These are phyloP conservation scores for Drosophila nr. medialis DNA, from an alignment of 2,888 invertebrate genomes.

Conservation along the genomic window DNA sequence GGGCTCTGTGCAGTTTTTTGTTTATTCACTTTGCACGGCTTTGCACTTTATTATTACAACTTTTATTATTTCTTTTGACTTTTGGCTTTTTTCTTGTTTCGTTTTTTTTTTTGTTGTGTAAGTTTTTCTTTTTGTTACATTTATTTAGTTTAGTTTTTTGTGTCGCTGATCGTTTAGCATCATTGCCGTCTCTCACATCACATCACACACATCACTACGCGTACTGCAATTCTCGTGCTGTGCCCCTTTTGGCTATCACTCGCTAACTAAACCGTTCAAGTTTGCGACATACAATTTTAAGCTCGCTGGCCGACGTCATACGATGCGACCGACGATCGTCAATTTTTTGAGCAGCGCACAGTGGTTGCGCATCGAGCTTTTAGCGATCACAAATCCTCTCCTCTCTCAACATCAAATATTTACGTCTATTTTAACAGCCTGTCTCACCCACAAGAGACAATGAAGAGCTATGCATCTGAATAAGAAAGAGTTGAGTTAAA, in stretches of 20 bases:
- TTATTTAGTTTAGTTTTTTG: constrained; percentile 35
- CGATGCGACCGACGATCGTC: constrained; percentile 40
- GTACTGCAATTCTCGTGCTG: constrained; percentile 42
- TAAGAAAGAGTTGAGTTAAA: neutral
- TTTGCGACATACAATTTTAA: constrained; percentile 62
- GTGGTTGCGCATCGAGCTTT: constrained; percentile 29
- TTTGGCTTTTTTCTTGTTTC: constrained; percentile 15
- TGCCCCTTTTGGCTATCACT: constrained; percentile 65
- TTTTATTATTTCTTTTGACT: constrained; percentile 12
- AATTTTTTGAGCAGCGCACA: constrained; percentile 46
- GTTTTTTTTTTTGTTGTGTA: constrained; percentile 1
- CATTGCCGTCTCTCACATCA: constrained; percentile 32
- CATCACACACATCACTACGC: constrained; percentile 44
- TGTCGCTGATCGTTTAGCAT: constrained; percentile 32
- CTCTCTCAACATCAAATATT: neutral
- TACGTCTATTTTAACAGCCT: neutral
- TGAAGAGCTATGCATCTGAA: neutral
- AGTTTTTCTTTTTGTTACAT: constrained; percentile 29
- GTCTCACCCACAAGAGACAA: neutral
- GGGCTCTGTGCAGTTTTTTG: constrained; percentile 38
- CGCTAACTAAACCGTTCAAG: constrained; percentile 60
- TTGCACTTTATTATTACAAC: constrained; percentile 47
- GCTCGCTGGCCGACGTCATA: constrained; percentile 35
- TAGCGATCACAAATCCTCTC: constrained; percentile 1
- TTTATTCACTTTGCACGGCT: constrained; percentile 46